Percentiles rank a stretch among this genome's conserved stretches.
These are phyloP conservation scores for Drosophila monieri DNA, from an alignment of 2,888 invertebrate genomes.

Conservation along the genomic window DNA sequence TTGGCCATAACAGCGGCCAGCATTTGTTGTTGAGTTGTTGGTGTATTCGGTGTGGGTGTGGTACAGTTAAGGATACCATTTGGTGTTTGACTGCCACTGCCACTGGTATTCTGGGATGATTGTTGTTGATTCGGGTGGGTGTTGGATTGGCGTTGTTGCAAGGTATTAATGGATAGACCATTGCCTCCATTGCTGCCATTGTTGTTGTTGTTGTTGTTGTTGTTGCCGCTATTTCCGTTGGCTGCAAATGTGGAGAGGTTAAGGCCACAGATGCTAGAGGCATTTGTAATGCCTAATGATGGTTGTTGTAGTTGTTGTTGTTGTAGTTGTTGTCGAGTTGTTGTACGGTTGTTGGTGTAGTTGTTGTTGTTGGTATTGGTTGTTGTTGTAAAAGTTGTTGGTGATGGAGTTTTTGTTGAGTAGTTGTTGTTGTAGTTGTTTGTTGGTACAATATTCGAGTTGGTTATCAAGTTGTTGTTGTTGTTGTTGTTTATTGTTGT, in stretches of 20 bases:
- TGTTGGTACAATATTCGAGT: conserved; percentile 49
- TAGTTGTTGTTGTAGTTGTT: conserved; percentile 50
- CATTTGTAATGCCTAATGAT: conserved; percentile 79
- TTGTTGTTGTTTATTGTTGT: conserved; percentile 45
- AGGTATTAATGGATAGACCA: conserved; percentile 40
- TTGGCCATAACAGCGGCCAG: conserved; percentile 81
- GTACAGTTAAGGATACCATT: conserved; percentile 65
- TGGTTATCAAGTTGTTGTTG: conserved; percentile 51
- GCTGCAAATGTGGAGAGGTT: conserved; percentile 82
- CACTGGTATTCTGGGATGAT: conserved; percentile 39
- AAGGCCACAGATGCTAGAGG: conserved; percentile 81
- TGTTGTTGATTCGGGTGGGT: conserved; percentile 35
- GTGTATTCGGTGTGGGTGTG: conserved; percentile 53
- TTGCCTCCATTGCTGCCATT: conserved; percentile 18
- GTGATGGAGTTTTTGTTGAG: conserved; percentile 47
- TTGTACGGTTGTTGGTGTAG: conserved; percentile 48
- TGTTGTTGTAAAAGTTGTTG: conserved; percentile 55
- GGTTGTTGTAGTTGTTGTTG: conserved; percentile 47
- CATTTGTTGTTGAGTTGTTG: conserved; percentile 76
- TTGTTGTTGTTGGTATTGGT: conserved; percentile 54
- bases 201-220: conserved; percentile 6
- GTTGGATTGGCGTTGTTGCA: conserved; percentile 22
- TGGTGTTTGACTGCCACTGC: conserved; percentile 48
- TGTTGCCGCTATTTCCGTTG: conserved; percentile 67
- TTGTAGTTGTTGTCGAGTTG: conserved; percentile 62